A percentile compares a stretch with the other conserved stretches of the same genome.
phyloP scores from a whole-genome alignment of 2,113 vertebrate species.

The Sigmodon hispidus region DNA sequence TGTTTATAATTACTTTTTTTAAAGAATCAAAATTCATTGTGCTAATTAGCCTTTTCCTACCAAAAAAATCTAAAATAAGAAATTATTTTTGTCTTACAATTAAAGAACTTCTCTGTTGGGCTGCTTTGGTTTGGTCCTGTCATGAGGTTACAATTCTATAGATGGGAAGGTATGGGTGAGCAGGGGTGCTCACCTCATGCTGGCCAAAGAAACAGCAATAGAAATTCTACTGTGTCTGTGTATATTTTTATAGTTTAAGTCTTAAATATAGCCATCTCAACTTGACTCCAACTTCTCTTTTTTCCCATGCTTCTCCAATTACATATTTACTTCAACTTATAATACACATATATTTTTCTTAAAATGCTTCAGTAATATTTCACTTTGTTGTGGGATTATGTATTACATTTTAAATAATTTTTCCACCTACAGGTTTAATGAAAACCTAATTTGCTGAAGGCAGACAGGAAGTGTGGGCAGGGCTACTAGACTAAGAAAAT shows the following conservation, averaged over 20 bases:
- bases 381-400: too few relatives aligned
- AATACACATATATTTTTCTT: neutral
- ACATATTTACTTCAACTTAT: neutral
- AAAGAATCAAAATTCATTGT: neutral
- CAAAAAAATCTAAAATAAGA: neutral
- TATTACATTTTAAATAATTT: too few relatives aligned
- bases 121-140: neutral
- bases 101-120: neutral
- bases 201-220: neutral
- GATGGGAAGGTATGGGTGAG: accelerated
- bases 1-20: neutral
- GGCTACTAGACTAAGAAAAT: too few relatives aligned
- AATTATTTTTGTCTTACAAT: neutral
- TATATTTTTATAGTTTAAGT: neutral
- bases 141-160: too few relatives aligned
- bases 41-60: neutral
- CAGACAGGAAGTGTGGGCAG: too few relatives aligned
- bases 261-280: neutral
- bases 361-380: neutral
- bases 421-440: too few relatives aligned
- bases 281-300: neutral
- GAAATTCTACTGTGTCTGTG: too few relatives aligned
- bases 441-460: too few relatives aligned
- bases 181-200: neutral
- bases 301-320: neutral